A percentile compares a stretch with the other conserved stretches of the same genome.
phyloP scores from a whole-genome alignment of 2,797 vertebrate genomes.

The Epinephelus coioides region DNA sequence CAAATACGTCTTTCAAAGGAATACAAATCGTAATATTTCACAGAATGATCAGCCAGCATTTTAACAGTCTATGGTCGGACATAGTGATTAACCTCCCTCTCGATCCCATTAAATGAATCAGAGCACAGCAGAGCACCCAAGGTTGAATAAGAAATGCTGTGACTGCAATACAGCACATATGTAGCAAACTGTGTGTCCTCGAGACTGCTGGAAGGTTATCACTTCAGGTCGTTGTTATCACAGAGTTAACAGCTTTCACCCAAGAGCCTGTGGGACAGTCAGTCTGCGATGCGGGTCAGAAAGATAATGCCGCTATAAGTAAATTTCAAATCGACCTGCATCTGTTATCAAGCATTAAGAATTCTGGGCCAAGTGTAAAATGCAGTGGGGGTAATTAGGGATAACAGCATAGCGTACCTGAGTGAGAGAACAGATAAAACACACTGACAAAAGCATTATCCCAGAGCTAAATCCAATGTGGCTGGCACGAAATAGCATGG shows the following conservation, averaged over 20 bases:
- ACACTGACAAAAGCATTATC: constrained; percentile 83
- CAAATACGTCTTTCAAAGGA: constrained; percentile 48
- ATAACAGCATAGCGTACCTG: constrained; percentile 76
- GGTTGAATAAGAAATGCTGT: constrained; percentile 81
- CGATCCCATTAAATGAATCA: constrained; percentile 82
- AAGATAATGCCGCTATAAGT: constrained; percentile 76
- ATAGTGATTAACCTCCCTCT: constrained; percentile 82
- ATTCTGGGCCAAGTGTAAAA: constrained; percentile 80
- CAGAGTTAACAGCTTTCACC: constrained; percentile 83
- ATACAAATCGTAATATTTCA: constrained; percentile 60
- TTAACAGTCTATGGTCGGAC: constrained; percentile 70
- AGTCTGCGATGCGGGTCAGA: constrained; percentile 77
- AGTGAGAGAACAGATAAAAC: constrained; percentile 83
- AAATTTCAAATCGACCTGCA: constrained; percentile 82
- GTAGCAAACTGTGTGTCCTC: constrained; percentile 81
- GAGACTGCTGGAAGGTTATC: constrained; percentile 83
- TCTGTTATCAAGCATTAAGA: constrained; percentile 79
- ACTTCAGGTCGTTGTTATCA: constrained; percentile 83
- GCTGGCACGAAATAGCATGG: constrained; percentile 74
- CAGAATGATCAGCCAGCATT: constrained; percentile 65
- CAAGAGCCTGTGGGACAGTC: constrained; percentile 74
- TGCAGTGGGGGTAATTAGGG: constrained; percentile 80
- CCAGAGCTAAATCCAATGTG: constrained; percentile 79
- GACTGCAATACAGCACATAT: constrained; percentile 73
- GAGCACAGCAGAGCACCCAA: constrained; percentile 76